A percentile compares a stretch with the other conserved stretches of the same genome.
Evolutionary conservation across 35 echinoderm and acorn worm genomes (phyloP).

Genomic region (Strongylocentrotus purpuratus): DNA sequence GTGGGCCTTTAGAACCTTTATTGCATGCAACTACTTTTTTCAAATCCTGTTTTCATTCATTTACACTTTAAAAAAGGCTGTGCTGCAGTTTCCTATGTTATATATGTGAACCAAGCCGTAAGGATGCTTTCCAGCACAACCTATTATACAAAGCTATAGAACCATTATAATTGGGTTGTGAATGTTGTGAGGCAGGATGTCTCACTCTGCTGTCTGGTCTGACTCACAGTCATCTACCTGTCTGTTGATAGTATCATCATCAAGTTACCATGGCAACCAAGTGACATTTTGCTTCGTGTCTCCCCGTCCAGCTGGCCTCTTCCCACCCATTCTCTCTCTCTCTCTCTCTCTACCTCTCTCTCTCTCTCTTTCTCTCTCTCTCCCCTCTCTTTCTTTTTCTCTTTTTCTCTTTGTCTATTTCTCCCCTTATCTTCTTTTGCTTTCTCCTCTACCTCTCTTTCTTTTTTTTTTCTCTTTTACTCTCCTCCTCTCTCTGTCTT

Average conservation of each 20-base stretch:
- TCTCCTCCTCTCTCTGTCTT: no score
- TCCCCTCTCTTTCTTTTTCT: no score
- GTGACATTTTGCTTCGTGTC: neutral
- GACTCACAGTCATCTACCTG: conserved; percentile 5
- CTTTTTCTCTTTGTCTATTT: neutral
- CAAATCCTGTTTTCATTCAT: no score
- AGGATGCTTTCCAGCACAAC: neutral
- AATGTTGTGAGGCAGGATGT: neutral
- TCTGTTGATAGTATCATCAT: neutral
- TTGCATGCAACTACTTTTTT: no score
- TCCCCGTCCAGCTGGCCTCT: neutral
- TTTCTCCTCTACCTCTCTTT: neutral
- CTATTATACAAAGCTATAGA: neutral
- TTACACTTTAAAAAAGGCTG: no score
- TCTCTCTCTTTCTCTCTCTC: neutral
- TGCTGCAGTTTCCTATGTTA: no score
- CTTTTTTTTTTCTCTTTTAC: no score
- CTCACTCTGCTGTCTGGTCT: neutral
- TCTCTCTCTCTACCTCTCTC: neutral
- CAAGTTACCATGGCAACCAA: neutral
- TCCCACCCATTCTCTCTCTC: neutral
- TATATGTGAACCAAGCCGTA: no score
- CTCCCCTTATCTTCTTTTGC: neutral
- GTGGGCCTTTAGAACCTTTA: no score
- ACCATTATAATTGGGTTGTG: neutral